These are phyloP conservation scores for Drosophila vallismaia DNA, from an alignment of 2,888 invertebrate genomes.

Conservation along the genomic window DNA sequence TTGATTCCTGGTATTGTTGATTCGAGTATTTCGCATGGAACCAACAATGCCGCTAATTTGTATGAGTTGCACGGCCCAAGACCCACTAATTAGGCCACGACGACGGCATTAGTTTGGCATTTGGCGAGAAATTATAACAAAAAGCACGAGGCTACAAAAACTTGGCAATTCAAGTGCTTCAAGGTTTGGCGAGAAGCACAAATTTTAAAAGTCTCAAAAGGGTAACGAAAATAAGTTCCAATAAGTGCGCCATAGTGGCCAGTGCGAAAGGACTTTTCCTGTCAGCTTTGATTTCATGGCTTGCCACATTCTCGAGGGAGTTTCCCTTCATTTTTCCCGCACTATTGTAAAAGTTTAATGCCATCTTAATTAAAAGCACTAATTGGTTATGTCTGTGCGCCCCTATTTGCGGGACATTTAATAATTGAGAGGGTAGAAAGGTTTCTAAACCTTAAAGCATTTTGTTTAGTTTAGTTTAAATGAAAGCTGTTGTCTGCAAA, in stretches of 20 bases:
- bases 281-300: conserved; percentile 69
- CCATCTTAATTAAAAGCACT: conserved; percentile 69
- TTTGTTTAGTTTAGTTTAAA: background rate
- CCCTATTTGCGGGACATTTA: conserved; percentile 6
- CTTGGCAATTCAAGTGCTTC: conserved; percentile 22
- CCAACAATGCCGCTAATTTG: conserved; percentile 59
- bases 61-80: conserved; percentile 31
- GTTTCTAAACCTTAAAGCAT: conserved; percentile 13
- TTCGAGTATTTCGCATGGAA: conserved; percentile 39
- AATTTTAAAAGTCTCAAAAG: background rate
- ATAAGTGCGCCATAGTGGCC: conserved; percentile 51
- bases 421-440: conserved; percentile 37
- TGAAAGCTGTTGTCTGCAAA: conserved; percentile 18
- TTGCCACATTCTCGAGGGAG: conserved; percentile 19
- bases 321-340: conserved; percentile 25
- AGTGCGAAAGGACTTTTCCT: conserved; percentile 39
- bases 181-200: conserved; percentile 18
- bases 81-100: conserved; percentile 59
- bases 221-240: conserved; percentile 63
- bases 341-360: conserved; percentile 54
- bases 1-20: conserved; percentile 49
- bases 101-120: conserved; percentile 69
- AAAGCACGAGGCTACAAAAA: conserved; percentile 34
- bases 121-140: conserved; percentile 63
- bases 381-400: conserved; percentile 52